A percentile compares a stretch with the other conserved stretches of the same genome.
phyloP scores from a whole-genome alignment of 64 coral and sea anemone species.

The Montipora efflorescens region DNA sequence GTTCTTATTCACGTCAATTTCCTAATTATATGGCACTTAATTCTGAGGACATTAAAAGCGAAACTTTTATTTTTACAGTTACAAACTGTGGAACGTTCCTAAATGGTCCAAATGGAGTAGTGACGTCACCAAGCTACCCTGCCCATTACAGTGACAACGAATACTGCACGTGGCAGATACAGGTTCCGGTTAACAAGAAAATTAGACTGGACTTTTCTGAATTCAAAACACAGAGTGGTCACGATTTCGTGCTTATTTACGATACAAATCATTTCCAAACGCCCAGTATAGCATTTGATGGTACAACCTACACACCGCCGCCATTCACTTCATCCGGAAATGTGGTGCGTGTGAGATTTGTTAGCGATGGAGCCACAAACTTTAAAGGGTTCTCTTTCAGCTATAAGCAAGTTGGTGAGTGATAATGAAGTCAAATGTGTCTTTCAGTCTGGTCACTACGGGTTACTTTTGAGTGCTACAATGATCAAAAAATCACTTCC shows the following conservation, averaged over 20 bases:
- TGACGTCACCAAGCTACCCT: slow-evolving; percentile 74
- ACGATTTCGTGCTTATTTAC: slow-evolving; percentile 75
- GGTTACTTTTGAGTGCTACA: too few relatives aligned
- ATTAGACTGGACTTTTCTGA: slow-evolving; percentile 79
- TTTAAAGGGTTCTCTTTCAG: slow-evolving; percentile 76
- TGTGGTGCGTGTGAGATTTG: slow-evolving; percentile 70
- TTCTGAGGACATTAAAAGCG: too few relatives aligned
- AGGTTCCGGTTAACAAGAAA: slow-evolving; percentile 77
- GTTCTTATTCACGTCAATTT: too few relatives aligned
- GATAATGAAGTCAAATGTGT: not conserved
- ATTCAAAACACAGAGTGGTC: slow-evolving; percentile 74
- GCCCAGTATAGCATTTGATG: slow-evolving; percentile 66
- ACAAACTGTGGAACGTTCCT: slow-evolving; percentile 70
- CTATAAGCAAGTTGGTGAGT: slow-evolving; percentile 84
- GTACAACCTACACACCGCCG: slow-evolving; percentile 67
- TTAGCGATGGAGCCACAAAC: slow-evolving; percentile 68
- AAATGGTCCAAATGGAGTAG: slow-evolving; percentile 65
- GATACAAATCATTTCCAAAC: slow-evolving; percentile 40
- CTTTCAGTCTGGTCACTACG: not conserved
- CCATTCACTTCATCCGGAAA: slow-evolving; percentile 84
- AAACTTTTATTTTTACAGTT: slow-evolving; percentile 15
- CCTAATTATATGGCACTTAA: too few relatives aligned
- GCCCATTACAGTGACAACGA: slow-evolving; percentile 70
- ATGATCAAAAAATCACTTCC: too few relatives aligned
- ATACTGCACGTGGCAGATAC: slow-evolving; percentile 89